Percentiles rank a stretch among this genome's conserved stretches.
Conservation (phyloP, 1,140 invertebrate genomes). For the Lethocerus indicus region DNA sequence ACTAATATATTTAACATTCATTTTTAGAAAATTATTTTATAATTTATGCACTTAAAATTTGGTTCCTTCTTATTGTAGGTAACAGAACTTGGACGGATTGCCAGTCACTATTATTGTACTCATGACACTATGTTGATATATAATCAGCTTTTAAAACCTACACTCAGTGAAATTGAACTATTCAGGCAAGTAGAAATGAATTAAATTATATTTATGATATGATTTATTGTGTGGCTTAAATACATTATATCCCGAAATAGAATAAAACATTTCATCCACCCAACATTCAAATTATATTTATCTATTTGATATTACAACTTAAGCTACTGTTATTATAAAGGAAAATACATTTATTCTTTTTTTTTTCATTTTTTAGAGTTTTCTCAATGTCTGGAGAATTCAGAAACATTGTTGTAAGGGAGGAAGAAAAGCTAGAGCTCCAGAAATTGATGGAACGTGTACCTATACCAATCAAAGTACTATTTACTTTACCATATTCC, state of each 20-base stretch:
- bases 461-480: constrained; percentile 87
- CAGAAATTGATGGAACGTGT: constrained; percentile 95
- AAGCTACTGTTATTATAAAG: too few relatives aligned
- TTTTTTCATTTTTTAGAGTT: too few relatives aligned
- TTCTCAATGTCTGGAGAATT: constrained; percentile 96
- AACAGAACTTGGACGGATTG: constrained; percentile 90
- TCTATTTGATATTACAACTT: too few relatives aligned
- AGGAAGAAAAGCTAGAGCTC: constrained; percentile 96
- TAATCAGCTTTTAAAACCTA: constrained; percentile 92
- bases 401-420: constrained; percentile 80
- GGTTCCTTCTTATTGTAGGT: constrained; percentile 37
- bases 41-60: too few relatives aligned
- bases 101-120: constrained; percentile 96
- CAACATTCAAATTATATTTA: too few relatives aligned
- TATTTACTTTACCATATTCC: too few relatives aligned
- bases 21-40: too few relatives aligned
- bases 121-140: constrained; percentile 94
- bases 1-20: too few relatives aligned
- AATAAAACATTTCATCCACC: too few relatives aligned
- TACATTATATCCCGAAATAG: too few relatives aligned
- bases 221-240: background rate
- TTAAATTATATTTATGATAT: background rate
- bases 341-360: constrained; percentile 2
- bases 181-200: constrained; percentile 38
- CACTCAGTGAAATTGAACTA: constrained; percentile 92